phyloP scores from a whole-genome alignment of 2,888 invertebrate genomes.

The Orthonevra nobilis region DNA sequence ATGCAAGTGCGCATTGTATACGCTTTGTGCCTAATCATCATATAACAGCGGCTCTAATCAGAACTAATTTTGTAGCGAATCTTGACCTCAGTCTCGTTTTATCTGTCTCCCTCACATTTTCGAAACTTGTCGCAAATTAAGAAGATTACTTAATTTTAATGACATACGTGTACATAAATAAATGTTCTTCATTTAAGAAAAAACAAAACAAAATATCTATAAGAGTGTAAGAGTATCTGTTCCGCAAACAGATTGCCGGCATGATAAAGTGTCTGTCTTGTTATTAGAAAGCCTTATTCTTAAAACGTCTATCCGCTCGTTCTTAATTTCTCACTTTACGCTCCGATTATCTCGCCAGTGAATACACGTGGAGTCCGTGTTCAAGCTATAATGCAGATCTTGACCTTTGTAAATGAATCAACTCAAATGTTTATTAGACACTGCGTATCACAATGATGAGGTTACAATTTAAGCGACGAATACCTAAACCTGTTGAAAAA shows the following conservation, averaged over 20 bases:
- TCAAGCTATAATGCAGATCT: too few species aligned
- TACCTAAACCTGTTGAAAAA: too few species aligned
- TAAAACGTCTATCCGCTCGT: too few species aligned
- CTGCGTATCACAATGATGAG: too few species aligned
- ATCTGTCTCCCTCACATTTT: neutral
- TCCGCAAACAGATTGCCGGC: constrained; percentile 9
- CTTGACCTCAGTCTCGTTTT: constrained; percentile 25
- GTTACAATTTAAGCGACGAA: too few species aligned
- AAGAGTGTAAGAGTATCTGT: constrained; percentile 7
- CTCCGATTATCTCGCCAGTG: too few species aligned
- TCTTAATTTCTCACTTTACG: too few species aligned
- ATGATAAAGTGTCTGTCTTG: constrained; percentile 20
- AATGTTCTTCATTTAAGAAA: too few species aligned
- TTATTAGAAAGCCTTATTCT: constrained; percentile 18
- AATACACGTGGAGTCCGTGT: too few species aligned
- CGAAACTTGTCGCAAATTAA: neutral
- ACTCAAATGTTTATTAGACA: too few species aligned
- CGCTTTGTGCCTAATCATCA: neutral
- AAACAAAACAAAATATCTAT: neutral
- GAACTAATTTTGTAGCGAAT: constrained; percentile 3
- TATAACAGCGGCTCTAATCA: neutral
- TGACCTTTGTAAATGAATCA: constrained; percentile 13
- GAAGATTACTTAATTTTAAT: too few species aligned
- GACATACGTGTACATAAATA: too few species aligned
- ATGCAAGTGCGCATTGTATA: constrained; percentile 4